Base-by-base conservation (phyloP, 2,888 invertebrate genomes). In the Andricus curvator region DNA sequence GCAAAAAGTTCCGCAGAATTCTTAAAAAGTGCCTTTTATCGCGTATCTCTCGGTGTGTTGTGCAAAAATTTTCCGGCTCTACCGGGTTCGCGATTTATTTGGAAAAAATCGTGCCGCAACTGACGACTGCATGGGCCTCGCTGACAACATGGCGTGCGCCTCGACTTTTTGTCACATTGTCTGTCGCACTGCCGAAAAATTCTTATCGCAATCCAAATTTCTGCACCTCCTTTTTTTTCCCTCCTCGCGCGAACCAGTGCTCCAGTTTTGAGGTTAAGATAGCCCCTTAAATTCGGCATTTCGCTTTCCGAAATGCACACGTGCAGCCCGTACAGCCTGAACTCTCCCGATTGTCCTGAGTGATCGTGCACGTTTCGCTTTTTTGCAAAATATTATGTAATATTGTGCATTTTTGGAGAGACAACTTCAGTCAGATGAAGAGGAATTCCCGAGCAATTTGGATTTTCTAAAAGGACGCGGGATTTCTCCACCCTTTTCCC, bases 111-210 rank as follows among this genome's bases (percentile, higher is more conserved):
- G 82, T 82, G 82, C 84, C 82, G 84, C 85, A 82, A 88, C 85
- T 85, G 82, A 83, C 83, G 88, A 88, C 84, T 87, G 87, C 89
- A 88, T 86, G 88, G 87, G 86, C 88, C 85, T 86, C 89, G 88
- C 90, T 94, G 94, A 94, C 94, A 94, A 94, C 94, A 94, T 94
- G 94, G 94, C 94, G 94, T 93, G 92, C 88, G 87, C 86, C 88
- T 89, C 84, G 83, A 84, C 83, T 90, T 89, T 91, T 89, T 90
- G 89, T 89, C 88, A 89, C 89, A 87, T 88, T 87, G 87, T 81
- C 76, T 78, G 78, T 78, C 67, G 25, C n/a, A 56, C 56, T 66
- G 11, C n/a, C 41, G n/a, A 22, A 11, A 67, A 37, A 37, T 41
- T 41, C 41, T 9, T n/a, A 66, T 20, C 65, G 1, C 1, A n/a